Percentiles rank a stretch among this genome's conserved stretches.
Evolutionary conservation across 2,888 invertebrate species (phyloP).

Genomic region (Pandemis corylana): DNA sequence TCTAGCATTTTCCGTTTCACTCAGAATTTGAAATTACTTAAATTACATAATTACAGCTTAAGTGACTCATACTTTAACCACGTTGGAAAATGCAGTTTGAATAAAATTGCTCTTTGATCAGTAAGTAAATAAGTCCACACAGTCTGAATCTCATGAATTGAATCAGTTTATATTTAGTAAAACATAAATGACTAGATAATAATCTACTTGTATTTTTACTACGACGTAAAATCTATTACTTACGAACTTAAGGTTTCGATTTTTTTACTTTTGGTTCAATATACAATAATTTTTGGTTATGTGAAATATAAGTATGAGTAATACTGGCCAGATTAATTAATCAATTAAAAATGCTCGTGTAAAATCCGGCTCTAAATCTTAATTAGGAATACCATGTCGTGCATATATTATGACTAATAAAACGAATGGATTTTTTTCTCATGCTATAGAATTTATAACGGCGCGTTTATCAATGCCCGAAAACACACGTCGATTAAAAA

Average conservation of each 20-base stretch:
- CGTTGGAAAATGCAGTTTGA: background rate
- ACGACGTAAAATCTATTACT: too few relatives aligned
- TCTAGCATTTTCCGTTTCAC: background rate
- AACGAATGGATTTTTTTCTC: background rate
- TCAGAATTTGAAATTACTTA: background rate
- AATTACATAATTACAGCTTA: slow-evolving; percentile 1
- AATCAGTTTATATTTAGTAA: too few relatives aligned
- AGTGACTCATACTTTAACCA: background rate
- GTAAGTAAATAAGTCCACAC: background rate
- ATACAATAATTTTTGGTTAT: too few relatives aligned
- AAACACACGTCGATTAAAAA: too few relatives aligned
- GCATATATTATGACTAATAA: background rate
- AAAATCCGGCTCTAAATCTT: background rate
- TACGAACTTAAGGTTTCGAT: too few relatives aligned
- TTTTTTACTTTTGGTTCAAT: too few relatives aligned
- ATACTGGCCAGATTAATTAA: background rate
- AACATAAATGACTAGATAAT: too few relatives aligned
- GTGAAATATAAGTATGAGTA: too few relatives aligned
- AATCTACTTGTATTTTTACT: too few relatives aligned
- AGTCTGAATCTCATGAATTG: too few relatives aligned
- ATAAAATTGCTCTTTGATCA: background rate
- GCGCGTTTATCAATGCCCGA: too few relatives aligned
- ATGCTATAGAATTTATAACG: too few relatives aligned
- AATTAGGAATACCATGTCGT: background rate
- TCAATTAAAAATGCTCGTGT: background rate